These are phyloP conservation scores for Rhyacophila evoluta DNA, from an alignment of 2,888 invertebrate genomes.

Conservation along the genomic window DNA sequence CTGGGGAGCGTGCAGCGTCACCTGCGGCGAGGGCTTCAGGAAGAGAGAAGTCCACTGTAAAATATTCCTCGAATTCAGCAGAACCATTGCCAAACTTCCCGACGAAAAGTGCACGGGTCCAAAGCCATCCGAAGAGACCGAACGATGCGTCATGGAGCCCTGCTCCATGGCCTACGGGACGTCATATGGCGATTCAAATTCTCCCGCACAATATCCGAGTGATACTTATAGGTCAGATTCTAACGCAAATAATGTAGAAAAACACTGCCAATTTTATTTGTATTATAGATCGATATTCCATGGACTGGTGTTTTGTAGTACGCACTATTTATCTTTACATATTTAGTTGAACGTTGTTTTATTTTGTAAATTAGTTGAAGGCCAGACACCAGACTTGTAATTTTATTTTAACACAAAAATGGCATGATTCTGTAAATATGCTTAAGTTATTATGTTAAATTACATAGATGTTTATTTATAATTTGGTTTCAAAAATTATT, in stretches of 20 bases:
- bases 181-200: slow-evolving; percentile 67
- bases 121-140: slow-evolving; percentile 84
- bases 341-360: too few species aligned
- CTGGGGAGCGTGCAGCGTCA: slow-evolving; percentile 93
- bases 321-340: too few species aligned
- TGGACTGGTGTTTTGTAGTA: too few species aligned
- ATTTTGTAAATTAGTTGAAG: too few species aligned
- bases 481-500: too few species aligned
- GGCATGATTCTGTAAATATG: too few species aligned
- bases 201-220: slow-evolving; percentile 49
- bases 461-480: too few species aligned
- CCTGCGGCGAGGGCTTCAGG: slow-evolving; percentile 91
- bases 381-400: too few species aligned
- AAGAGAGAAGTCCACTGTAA: slow-evolving; percentile 92
- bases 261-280: not conserved
- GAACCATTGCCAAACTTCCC: slow-evolving; percentile 88
- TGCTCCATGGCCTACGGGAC: slow-evolving; percentile 77
- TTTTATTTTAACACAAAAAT: too few species aligned
- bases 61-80: slow-evolving; percentile 92
- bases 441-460: too few species aligned
- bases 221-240: slow-evolving; percentile 48
- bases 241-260: not conserved
- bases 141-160: slow-evolving; percentile 83
- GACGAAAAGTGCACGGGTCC: slow-evolving; percentile 89
- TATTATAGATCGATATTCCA: not conserved